These are phyloP conservation scores for Esox masquinongy DNA, from an alignment of 2,797 vertebrate genomes.

Conservation along the genomic window DNA sequence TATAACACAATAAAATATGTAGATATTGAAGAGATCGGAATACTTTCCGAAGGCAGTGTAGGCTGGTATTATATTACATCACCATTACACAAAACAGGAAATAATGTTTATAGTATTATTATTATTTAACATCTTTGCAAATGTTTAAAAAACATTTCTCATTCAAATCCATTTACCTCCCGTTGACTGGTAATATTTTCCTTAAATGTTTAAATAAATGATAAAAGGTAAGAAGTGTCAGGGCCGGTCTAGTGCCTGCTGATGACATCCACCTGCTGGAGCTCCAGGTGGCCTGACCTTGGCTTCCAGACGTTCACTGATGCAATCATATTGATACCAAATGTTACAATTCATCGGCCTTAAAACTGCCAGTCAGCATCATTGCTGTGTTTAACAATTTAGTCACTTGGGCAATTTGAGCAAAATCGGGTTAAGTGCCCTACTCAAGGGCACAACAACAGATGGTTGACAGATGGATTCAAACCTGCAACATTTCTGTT, in stretches of 20 bases:
- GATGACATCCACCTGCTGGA: slow-evolving; percentile 4
- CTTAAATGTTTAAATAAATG: neutral
- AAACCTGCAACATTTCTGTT: too few species aligned
- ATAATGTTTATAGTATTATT: neutral
- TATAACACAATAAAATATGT: too few species aligned
- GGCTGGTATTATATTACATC: neutral
- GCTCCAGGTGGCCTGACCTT: slow-evolving; percentile 46
- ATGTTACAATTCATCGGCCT: neutral
- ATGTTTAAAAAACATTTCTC: too few species aligned
- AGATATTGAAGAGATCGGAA: too few species aligned
- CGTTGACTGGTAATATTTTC: neutral
- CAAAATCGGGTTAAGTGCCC: neutral
- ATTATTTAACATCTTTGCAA: too few species aligned
- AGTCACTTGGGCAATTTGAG: too few species aligned
- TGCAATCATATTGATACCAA: slow-evolving; percentile 35
- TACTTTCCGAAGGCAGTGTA: neutral
- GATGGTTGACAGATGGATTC: too few species aligned
- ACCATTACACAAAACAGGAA: neutral
- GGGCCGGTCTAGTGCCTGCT: neutral
- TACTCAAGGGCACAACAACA: neutral
- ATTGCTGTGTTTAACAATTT: too few species aligned
- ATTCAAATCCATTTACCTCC: neutral
- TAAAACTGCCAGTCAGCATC: neutral
- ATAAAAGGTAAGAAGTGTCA: neutral
- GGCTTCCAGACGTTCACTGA: slow-evolving; percentile 54